These are phyloP conservation scores for Lutjanus argentimaculatus DNA, from an alignment of 2,797 vertebrate species.

Conservation along the genomic window DNA sequence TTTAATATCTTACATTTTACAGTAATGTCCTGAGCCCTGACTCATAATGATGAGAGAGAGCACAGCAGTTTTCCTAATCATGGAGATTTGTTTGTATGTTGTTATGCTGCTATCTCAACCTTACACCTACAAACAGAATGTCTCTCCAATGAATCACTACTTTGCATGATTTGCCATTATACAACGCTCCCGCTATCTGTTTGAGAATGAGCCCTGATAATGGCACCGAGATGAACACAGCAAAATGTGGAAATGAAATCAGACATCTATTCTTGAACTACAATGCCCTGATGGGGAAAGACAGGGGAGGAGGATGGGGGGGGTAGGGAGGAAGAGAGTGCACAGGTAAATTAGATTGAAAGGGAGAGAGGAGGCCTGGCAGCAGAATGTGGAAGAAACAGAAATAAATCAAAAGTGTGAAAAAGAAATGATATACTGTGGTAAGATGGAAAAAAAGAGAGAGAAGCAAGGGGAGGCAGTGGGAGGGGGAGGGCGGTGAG, in stretches of 20 bases:
- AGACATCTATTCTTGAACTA: constrained; percentile 76
- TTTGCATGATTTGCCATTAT: constrained; percentile 72
- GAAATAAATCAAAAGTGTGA: constrained; percentile 75
- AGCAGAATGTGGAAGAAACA: constrained; percentile 56
- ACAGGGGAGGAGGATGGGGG: constrained; percentile 62
- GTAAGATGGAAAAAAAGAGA: constrained; percentile 45
- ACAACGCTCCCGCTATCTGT: constrained; percentile 44
- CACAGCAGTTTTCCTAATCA: constrained; percentile 41
- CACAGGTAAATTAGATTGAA: constrained; percentile 77
- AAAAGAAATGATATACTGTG: constrained; percentile 63
- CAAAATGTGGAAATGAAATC: constrained; percentile 78
- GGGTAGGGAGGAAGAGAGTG: constrained; percentile 20
- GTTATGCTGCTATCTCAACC: constrained; percentile 34
- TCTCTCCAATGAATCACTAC: constrained; percentile 50
- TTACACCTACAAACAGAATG: constrained; percentile 42
- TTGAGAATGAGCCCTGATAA: constrained; percentile 62
- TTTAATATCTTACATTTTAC: constrained; percentile 18
- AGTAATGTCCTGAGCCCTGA: not conserved
- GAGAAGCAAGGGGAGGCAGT: constrained; percentile 22
- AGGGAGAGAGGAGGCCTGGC: constrained; percentile 52
- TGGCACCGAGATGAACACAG: constrained; percentile 58
- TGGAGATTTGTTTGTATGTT: constrained; percentile 49
- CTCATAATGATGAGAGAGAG: constrained; percentile 17
- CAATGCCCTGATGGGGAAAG: constrained; percentile 81
- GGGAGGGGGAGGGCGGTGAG: constrained; percentile 43